These are phyloP conservation scores for Noctua fimbriata DNA, from an alignment of 2,888 invertebrate genomes.

Conservation along the genomic window DNA sequence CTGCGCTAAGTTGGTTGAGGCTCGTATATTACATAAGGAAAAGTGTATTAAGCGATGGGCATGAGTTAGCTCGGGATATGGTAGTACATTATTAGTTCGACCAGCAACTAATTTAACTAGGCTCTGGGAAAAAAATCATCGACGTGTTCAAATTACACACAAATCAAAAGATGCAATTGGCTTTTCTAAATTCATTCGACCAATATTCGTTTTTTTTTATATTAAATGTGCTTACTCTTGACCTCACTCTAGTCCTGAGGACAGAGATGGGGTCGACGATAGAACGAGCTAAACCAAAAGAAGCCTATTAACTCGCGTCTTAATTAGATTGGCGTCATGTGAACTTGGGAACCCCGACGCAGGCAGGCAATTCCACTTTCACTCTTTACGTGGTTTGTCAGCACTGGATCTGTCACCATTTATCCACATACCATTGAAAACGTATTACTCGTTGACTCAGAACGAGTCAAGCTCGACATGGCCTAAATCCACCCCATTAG, in stretches of 20 bases:
- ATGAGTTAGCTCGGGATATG: constrained; percentile 6
- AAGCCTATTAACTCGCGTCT: too few species aligned
- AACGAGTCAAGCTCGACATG: background rate
- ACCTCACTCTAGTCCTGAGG: too few species aligned
- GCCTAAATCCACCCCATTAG: background rate
- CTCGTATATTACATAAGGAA: constrained; percentile 12
- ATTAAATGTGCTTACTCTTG: too few species aligned
- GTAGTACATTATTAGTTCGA: background rate
- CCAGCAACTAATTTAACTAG: background rate
- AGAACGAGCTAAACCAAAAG: too few species aligned
- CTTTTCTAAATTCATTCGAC: too few species aligned
- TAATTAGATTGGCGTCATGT: too few species aligned
- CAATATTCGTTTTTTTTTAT: too few species aligned
- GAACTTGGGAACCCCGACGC: too few species aligned
- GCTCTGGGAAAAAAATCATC: background rate
- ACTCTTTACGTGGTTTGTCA: background rate
- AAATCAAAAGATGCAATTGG: background rate
- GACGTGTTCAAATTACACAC: background rate
- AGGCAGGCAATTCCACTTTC: too few species aligned
- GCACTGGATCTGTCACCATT: background rate
- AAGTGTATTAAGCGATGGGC: constrained; percentile 13
- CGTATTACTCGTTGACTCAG: background rate
- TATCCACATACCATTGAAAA: too few species aligned
- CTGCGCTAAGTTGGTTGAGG: background rate
- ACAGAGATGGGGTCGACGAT: too few species aligned